Conservation (phyloP, 1,140 invertebrate species). For the Chionoecetes opilio region DNA sequence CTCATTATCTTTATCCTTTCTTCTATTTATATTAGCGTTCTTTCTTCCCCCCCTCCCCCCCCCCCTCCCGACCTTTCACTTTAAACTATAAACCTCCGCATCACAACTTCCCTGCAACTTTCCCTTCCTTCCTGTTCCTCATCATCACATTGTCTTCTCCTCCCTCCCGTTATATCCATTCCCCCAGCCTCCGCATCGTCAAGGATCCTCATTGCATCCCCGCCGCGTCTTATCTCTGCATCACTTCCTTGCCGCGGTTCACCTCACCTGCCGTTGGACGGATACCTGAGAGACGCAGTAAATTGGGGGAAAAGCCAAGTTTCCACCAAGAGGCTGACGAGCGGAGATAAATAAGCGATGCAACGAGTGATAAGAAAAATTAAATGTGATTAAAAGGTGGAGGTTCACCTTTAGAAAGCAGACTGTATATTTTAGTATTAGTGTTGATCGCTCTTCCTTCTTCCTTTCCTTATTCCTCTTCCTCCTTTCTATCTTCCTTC, state of each 20-base stretch:
- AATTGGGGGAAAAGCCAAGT: too few relatives aligned
- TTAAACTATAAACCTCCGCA: too few relatives aligned
- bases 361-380: slow-evolving; percentile 4
- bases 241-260: neutral
- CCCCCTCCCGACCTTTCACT: too few relatives aligned
- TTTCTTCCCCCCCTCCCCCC: neutral
- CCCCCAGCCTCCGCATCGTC: neutral
- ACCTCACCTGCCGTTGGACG: neutral
- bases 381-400: neutral
- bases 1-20: too few relatives aligned
- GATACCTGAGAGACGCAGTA: neutral
- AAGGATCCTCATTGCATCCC: neutral
- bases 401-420: neutral
- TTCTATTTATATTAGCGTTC: too few relatives aligned
- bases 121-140: slow-evolving; percentile 25
- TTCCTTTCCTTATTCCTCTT: neutral
- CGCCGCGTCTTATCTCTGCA: neutral
- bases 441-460: neutral
- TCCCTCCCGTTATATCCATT: neutral
- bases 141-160: neutral
- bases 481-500: neutral
- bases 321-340: neutral
- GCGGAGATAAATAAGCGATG: slow-evolving; percentile 16
- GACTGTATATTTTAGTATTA: neutral
- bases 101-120: neutral